Evolutionary conservation across 2,113 vertebrate genomes (phyloP).

Genomic region (Brachypteracias leptosomus): DNA sequence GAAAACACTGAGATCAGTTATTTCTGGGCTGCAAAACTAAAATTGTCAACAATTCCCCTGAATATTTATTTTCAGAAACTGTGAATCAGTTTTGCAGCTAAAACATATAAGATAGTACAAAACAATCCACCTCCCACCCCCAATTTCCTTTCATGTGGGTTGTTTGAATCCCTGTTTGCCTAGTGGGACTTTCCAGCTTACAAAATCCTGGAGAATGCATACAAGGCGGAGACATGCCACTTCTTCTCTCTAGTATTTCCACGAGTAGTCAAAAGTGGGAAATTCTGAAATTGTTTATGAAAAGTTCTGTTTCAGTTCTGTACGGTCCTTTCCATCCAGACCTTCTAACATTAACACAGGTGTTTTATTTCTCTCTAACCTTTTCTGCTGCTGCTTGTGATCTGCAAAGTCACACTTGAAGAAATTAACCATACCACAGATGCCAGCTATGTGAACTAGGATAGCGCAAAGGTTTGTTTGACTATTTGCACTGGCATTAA

Average conservation of each 20-base stretch:
- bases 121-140: fast-evolving
- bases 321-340: neutral
- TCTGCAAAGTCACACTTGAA: neutral
- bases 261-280: neutral
- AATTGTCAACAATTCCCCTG: neutral
- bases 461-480: neutral
- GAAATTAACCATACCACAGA: neutral
- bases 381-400: neutral
- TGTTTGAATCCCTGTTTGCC: neutral
- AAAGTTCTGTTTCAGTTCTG: neutral
- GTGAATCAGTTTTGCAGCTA: neutral
- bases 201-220: neutral
- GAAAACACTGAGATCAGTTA: neutral
- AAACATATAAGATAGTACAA: neutral
- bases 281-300: neutral
- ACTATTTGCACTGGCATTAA: neutral
- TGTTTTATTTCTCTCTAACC: neutral
- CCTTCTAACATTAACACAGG: neutral
- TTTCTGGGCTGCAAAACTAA: neutral
- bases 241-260: neutral
- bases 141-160: neutral
- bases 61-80: neutral
- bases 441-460: neutral
- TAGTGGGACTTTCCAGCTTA: neutral
- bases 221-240: neutral